Evolutionary conservation across 2,113 vertebrate species (phyloP).

Genomic region (Cichladusa arquata): DNA sequence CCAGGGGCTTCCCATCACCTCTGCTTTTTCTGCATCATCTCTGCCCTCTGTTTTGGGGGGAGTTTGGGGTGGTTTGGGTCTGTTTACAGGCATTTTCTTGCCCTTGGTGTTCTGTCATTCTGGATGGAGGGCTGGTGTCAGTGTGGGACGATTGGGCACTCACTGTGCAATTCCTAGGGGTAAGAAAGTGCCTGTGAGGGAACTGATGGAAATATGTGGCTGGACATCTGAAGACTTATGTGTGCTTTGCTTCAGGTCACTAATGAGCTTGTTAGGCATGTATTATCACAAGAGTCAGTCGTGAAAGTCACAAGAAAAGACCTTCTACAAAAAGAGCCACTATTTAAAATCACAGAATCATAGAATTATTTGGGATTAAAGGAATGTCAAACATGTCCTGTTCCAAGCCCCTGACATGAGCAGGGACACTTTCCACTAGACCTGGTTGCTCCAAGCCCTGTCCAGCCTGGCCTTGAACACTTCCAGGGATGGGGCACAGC

Average conservation of each 20-base stretch:
- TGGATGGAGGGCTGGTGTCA: neutral
- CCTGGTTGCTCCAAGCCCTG: neutral
- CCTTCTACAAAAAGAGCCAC: neutral
- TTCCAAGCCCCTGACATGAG: neutral
- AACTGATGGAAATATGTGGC: neutral
- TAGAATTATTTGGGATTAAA: neutral
- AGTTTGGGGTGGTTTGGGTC: neutral
- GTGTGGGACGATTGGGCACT: neutral
- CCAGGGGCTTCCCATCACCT: neutral
- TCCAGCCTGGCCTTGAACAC: neutral
- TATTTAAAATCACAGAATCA: neutral
- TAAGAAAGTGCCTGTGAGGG: neutral
- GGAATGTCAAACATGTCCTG: neutral
- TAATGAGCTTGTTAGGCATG: neutral
- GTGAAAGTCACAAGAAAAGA: neutral
- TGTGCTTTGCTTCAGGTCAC: neutral
- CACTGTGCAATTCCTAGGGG: neutral
- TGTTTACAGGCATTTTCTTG: neutral
- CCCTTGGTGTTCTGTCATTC: neutral
- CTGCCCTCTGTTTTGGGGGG: neutral
- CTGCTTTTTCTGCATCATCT: neutral
- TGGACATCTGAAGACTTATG: neutral
- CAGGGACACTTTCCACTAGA: neutral
- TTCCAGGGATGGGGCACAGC: neutral
- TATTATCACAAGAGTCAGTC: neutral